phyloP scores from a whole-genome alignment of 2,797 vertebrate species.

The Miichthys miiuy region DNA sequence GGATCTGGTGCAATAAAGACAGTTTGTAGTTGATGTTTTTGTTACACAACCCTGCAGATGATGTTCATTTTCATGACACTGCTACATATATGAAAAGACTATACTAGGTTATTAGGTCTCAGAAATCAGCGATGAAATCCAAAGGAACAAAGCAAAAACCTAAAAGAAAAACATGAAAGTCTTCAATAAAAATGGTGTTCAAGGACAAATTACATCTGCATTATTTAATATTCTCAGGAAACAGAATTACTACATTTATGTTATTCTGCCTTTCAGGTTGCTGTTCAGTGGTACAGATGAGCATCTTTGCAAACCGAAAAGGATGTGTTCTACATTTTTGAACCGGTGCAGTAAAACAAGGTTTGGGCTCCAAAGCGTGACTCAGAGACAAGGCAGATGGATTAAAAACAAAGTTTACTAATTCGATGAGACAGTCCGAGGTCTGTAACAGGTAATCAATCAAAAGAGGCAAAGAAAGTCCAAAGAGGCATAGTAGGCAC shows the following conservation, averaged over 20 bases:
- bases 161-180: slow-evolving; percentile 2
- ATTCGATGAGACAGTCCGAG: not conserved
- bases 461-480: not conserved
- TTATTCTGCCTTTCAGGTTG: not conserved
- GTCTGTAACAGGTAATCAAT: not conserved
- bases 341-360: not conserved
- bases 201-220: slow-evolving; percentile 8
- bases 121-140: not conserved
- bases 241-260: not conserved
- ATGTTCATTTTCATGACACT: not conserved
- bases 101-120: not conserved
- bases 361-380: not conserved
- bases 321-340: not conserved
- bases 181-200: not conserved
- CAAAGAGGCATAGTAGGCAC: not conserved
- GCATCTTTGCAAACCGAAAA: not conserved
- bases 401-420: not conserved
- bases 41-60: not conserved
- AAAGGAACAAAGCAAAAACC: slow-evolving; percentile 12
- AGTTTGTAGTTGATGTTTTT: not conserved
- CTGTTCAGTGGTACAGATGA: too few species aligned
- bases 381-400: not conserved
- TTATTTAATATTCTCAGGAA: slow-evolving; percentile 6
- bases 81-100: not conserved
- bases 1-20: not conserved